Conservation (phyloP, 2,113 vertebrate genomes). For the Diglossa brunneiventris region DNA sequence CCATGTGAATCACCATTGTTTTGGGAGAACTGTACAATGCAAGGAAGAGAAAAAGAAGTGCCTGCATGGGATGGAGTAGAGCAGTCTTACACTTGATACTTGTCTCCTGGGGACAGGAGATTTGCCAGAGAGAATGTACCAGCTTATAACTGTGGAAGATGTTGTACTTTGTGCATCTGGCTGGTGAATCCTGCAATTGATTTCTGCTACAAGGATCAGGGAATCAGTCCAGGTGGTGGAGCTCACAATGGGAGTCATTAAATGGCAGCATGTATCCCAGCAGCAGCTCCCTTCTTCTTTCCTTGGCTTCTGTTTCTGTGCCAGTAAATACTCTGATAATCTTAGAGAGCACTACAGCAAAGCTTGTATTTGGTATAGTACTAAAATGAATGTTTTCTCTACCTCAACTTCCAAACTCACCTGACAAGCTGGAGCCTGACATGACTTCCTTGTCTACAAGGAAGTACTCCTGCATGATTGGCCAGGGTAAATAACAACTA, state of each 20-base stretch:
- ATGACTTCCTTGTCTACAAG: background rate
- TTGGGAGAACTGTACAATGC: background rate
- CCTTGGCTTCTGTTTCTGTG: background rate
- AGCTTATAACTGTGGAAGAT: background rate
- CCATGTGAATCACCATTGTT: background rate
- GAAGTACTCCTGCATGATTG: rapidly evolving
- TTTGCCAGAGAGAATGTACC: background rate
- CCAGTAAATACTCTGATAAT: background rate
- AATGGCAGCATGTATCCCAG: background rate
- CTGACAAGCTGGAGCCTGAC: background rate
- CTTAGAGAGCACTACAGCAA: background rate
- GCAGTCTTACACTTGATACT: background rate
- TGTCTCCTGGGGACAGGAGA: background rate
- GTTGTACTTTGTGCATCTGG: background rate
- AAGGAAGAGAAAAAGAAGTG: background rate
- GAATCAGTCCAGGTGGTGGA: background rate
- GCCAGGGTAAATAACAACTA: background rate
- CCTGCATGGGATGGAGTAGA: background rate
- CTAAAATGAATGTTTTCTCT: background rate
- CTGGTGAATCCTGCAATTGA: background rate
- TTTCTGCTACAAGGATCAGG: background rate
- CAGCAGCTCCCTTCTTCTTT: background rate
- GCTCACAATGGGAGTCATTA: background rate
- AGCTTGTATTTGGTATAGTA: background rate
- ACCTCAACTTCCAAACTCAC: background rate